These are phyloP conservation scores for Euwallacea fornicatus DNA, from an alignment of 1,140 invertebrate genomes.

Conservation along the genomic window DNA sequence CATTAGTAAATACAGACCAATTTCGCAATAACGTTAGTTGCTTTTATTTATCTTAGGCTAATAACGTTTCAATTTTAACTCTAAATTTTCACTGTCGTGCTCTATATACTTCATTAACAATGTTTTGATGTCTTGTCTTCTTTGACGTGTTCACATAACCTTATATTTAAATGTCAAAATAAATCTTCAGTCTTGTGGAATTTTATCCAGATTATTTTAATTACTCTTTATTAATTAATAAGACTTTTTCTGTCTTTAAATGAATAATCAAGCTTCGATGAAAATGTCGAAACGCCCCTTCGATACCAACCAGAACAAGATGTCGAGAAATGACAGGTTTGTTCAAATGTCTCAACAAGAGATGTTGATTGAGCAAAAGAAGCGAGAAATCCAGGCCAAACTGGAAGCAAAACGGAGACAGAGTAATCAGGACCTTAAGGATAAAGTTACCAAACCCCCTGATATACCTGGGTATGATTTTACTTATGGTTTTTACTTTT, in stretches of 20 bases:
- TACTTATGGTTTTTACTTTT: not conserved
- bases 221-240: no score
- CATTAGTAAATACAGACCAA: no score
- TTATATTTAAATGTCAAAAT: no score
- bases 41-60: no score
- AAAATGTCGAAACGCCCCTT: constrained; percentile 50
- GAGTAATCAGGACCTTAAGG: constrained; percentile 49
- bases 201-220: no score
- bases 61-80: no score
- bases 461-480: not conserved
- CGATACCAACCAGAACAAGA: constrained; percentile 61
- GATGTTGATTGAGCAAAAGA: constrained; percentile 78
- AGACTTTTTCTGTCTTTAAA: not conserved
- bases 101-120: no score
- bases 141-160: no score
- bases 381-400: constrained; percentile 71
- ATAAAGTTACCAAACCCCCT: constrained; percentile 5
- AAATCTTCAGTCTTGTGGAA: no score
- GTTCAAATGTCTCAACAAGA: constrained; percentile 82
- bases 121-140: no score
- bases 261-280: not conserved
- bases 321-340: constrained; percentile 63
- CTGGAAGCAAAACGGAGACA: constrained; percentile 63
- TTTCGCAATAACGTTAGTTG: no score
- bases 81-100: no score